Conservation (phyloP, 2,888 invertebrate genomes). For the Agrotis exclamationis region DNA sequence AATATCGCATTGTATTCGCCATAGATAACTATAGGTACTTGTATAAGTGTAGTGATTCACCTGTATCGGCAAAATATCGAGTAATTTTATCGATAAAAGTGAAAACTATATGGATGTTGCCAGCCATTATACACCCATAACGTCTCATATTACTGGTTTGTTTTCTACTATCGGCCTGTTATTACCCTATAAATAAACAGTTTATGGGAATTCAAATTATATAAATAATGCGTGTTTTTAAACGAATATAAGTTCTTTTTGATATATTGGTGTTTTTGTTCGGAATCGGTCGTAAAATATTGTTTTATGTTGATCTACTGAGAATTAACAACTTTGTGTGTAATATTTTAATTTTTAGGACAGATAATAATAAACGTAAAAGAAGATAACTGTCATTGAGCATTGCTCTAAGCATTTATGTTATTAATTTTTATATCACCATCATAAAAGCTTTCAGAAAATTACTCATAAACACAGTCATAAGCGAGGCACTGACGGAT, state of each 20-base stretch:
- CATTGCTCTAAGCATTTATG: constrained; percentile 8
- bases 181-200: constrained; percentile 65
- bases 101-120: constrained; percentile 77
- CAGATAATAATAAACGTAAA: constrained; percentile 6
- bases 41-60: constrained; percentile 79
- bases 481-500: constrained; percentile 1
- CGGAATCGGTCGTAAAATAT: constrained; percentile 43
- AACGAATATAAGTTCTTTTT: constrained; percentile 45
- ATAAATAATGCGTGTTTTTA: constrained; percentile 49
- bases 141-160: constrained; percentile 56
- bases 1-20: constrained; percentile 81
- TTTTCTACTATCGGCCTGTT: constrained; percentile 58
- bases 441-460: constrained; percentile 7
- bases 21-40: constrained; percentile 76
- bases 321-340: constrained; percentile 16
- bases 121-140: constrained; percentile 57
- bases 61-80: constrained; percentile 76
- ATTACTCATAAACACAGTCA: constrained; percentile 10
- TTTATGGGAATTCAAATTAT: constrained; percentile 58
- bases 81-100: constrained; percentile 83
- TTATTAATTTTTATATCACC: constrained; percentile 15
- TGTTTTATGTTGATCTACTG: constrained; percentile 49
- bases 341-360: constrained; percentile 11
- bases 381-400: constrained; percentile 11
- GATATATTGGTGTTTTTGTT: constrained; percentile 39